Percentiles rank a stretch among this genome's conserved stretches.
phyloP scores from a whole-genome alignment of 2,113 vertebrate genomes.

The Silurus glanis region DNA sequence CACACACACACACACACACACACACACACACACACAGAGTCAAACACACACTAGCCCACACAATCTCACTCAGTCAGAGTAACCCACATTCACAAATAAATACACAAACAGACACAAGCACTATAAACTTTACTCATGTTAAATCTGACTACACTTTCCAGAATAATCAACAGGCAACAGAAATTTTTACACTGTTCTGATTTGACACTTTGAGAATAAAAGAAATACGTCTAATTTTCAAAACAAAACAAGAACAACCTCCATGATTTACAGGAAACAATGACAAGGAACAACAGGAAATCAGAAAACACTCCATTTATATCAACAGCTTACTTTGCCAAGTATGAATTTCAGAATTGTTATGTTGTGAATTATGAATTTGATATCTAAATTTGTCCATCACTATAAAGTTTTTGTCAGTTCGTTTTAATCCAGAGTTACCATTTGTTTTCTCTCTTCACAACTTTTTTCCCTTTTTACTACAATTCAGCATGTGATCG shows the following conservation, averaged over 20 bases:
- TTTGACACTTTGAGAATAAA: not conserved
- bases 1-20: no score
- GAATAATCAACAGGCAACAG: not conserved
- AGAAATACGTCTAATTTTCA: not conserved
- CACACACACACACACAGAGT: slow-evolving; percentile 21
- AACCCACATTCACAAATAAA: slow-evolving; percentile 63
- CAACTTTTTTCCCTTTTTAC: not conserved
- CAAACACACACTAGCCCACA: slow-evolving; percentile 25
- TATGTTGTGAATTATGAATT: not conserved
- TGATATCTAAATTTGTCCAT: not conserved
- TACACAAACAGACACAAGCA: slow-evolving; percentile 36
- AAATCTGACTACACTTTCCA: not conserved
- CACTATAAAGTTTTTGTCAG: not conserved
- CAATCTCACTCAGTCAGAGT: slow-evolving; percentile 60
- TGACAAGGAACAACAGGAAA: not conserved
- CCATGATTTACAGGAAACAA: not conserved
- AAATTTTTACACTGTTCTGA: not conserved
- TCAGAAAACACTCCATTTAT: not conserved
- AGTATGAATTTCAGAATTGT: not conserved
- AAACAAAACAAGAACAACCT: not conserved
- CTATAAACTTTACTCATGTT: not conserved
- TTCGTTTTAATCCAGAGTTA: slow-evolving; percentile 1
- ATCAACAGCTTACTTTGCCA: not conserved
- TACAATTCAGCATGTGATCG: not conserved
- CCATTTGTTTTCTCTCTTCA: not conserved